Percentiles rank a stretch among this genome's conserved stretches.
phyloP scores from a whole-genome alignment of 2,888 invertebrate genomes.

The Himalopsyche kuldschensis region DNA sequence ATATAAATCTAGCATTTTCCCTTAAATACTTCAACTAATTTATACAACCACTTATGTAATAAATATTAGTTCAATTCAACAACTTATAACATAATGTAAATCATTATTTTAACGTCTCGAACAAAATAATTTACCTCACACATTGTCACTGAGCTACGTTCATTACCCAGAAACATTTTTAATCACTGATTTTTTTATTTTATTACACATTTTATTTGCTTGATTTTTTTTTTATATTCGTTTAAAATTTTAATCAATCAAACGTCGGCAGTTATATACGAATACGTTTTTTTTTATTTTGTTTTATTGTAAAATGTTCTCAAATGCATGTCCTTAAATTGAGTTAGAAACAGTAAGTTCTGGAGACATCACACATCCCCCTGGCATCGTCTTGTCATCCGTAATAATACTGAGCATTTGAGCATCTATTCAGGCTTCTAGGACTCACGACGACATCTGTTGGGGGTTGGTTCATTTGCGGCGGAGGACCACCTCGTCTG shows the following conservation, averaged over 20 bases:
- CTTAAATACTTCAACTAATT: neutral
- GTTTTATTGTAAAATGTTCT: neutral
- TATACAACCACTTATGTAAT: neutral
- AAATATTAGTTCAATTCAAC: neutral
- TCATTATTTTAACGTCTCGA: neutral
- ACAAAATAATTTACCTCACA: neutral
- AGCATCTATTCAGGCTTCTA: slow-evolving; percentile 66
- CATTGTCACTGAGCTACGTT: neutral
- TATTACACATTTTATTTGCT: neutral
- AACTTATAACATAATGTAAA: neutral
- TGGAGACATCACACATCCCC: slow-evolving; percentile 58
- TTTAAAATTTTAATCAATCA: neutral
- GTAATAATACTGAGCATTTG: slow-evolving; percentile 72
- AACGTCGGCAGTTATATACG: neutral
- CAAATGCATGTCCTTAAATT: neutral
- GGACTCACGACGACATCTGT: slow-evolving; percentile 60
- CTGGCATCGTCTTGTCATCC: slow-evolving; percentile 71
- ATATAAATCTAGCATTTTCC: neutral
- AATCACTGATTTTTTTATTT: neutral
- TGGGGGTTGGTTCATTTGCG: slow-evolving; percentile 54
- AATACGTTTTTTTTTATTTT: neutral
- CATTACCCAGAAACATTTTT: neutral
- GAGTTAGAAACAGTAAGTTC: slow-evolving; percentile 62
- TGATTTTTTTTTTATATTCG: neutral
- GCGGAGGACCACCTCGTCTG: slow-evolving; percentile 48